Conservation (phyloP, 92 coral and sea anemone species). For the Nematostella vectensis region DNA sequence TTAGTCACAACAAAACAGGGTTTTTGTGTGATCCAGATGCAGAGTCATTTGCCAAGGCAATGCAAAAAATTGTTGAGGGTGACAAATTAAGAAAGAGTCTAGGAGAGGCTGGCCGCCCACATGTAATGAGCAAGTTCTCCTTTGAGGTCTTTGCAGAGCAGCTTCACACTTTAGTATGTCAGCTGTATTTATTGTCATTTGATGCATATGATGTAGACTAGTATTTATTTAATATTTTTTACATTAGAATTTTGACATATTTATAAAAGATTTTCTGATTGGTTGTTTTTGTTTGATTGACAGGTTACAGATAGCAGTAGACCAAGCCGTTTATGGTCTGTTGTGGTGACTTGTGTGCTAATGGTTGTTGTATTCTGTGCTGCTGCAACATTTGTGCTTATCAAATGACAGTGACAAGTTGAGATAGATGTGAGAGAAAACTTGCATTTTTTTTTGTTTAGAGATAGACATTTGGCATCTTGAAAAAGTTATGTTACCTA, state of each 20-base stretch:
- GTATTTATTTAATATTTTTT: background rate
- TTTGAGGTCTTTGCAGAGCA: slow-evolving; percentile 89
- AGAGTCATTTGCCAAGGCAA: slow-evolving; percentile 80
- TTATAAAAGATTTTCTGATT: background rate
- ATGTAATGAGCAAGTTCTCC: slow-evolving; percentile 89
- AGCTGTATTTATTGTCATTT: slow-evolving; percentile 64
- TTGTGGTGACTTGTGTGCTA: slow-evolving; percentile 36
- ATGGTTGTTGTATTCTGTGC: slow-evolving; percentile 44
- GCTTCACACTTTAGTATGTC: slow-evolving; percentile 90
- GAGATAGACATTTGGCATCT: too few species aligned
- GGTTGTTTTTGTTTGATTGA: slow-evolving; percentile 31
- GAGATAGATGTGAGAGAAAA: too few species aligned
- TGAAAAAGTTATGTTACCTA: too few species aligned
- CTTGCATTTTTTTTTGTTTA: too few species aligned
- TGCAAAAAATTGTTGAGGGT: slow-evolving; percentile 73
- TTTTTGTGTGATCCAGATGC: slow-evolving; percentile 89
- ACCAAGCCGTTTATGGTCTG: slow-evolving; percentile 48
- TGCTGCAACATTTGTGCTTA: slow-evolving; percentile 36
- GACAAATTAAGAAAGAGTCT: slow-evolving; percentile 37
- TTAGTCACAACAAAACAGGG: slow-evolving; percentile 74
- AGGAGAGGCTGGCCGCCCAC: slow-evolving; percentile 75
- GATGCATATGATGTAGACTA: slow-evolving; percentile 80
- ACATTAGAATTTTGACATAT: background rate
- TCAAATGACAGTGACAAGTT: too few species aligned
- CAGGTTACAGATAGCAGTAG: slow-evolving; percentile 59